Base-by-base conservation (phyloP, 2,797 vertebrate species). In the Anableps anableps region DNA sequence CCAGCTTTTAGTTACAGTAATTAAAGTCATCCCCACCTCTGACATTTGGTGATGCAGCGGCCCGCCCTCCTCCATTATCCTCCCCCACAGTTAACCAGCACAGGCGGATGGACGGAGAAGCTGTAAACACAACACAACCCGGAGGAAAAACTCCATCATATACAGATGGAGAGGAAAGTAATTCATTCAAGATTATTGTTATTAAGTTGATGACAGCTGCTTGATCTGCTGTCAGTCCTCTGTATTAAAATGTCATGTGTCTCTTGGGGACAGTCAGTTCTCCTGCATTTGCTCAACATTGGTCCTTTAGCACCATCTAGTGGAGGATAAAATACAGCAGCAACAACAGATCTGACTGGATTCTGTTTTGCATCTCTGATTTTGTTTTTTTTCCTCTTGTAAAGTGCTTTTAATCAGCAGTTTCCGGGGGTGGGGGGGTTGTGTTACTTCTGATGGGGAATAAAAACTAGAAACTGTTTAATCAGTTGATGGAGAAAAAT, bases 241-340 rank as follows among this genome's bases (percentile, higher is more conserved):
- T 26, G 21, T 58, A 29, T 58, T 58, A 11, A 29, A 29, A 58
- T 58, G 55, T n/a, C 11, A 3, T 29, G 26, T 11, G 55, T 58
- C 55, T 53, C 51, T 10, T 23, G 21, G 6, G 21, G 51, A 53
- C 51, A 51, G 47, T 17, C 47, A 43, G n/a, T n/a, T n/a, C n/a
- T 55, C 34, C 17, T 64, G n/a, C 17, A 62, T 34, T 14, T 62
- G 16, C 16, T 14, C 6, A 13, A 36, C 8, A 19, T 26, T 80
- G 68, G 74, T 79, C 64, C 51, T 88, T 36, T 83, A 81, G 4
- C 74, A 2, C 90, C 90, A 89, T 79, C 92, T 91, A 84, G 86
- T 86, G 92, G 84, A 64, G 0, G 1, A 41, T 53, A 53, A 26
- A 45, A 62, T 31, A 7, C 58, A 72, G 26, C n/a, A 70, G 17